Evolutionary conservation across 2,888 invertebrate genomes (phyloP), one percentile per base, ranked within the genome.

Genomic region (Temnothorax unifasciatus): DNA sequence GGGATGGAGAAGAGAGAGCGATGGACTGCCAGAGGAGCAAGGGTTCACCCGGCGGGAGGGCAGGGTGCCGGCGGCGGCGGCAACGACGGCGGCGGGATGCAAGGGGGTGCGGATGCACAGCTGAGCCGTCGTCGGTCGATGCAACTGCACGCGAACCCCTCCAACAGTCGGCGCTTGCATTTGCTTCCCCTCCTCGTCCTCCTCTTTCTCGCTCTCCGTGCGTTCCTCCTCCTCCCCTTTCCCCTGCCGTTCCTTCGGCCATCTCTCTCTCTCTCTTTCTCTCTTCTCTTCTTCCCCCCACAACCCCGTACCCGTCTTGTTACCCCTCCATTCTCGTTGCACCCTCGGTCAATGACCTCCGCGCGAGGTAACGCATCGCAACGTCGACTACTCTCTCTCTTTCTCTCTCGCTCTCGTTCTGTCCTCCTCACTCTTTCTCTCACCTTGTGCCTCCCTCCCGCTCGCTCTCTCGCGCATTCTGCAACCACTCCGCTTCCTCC

Each of bases 291-390:
- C 87, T 63, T 68, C 86, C 85, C 82, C 81, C 85, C 77, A 81
- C 77, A 63, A 57, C 86, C 85, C 87, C 87, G 85, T 47, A 44
- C 89, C 86, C 87, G 75, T 76, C 87, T 81, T 71, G 66, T 77
- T 85, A 88, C 89, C 87, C 87, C 90, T 85, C 88, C 90, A 82
- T 87, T 90, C 91, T 88, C 89, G 86, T 88, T 84, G 85, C 88
- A 92, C 90, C 92, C 92, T 91, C 92, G 94, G 94, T 94, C 94
- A 93, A 92, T 91, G 94, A 94, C 94, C 94, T 92, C 92, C 86
- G 91, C 86, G 91, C 90, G 90, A 93, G 92, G 91, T 92, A 92
- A 91, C 91, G 90, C 91, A 91, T 88, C 86, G 84, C 84, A 73
- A 68, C 74, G 74, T 82, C 77, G 61, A 64, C 57, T 71, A 41